Base-by-base conservation (phyloP, 2,797 vertebrate genomes). In the Eidolon dupreanum region DNA sequence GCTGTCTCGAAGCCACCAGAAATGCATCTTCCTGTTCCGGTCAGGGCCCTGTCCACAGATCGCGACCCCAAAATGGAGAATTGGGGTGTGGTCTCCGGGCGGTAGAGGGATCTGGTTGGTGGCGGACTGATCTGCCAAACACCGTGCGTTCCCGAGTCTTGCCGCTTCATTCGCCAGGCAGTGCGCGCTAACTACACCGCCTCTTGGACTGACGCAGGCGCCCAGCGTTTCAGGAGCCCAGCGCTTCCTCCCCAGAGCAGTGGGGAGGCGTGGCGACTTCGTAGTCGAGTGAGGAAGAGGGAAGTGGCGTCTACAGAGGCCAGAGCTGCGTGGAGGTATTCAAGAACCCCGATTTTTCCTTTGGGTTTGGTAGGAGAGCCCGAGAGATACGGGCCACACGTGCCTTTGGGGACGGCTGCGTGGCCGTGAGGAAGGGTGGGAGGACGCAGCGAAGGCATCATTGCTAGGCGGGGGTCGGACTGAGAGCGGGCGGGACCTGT, bases 21-120 rank as follows among this genome's bases (percentile, higher is more conserved):
- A 82, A 19, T 1, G 43, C 33, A 8, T 55, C 22, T 75, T 15
- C 36, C 33, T 63, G 31, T 95, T 95, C 96, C 33, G 92, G 89
- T 41, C 16, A 75, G n/a, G 5, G 46, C 43, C 12, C 1, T 2
- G 17, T 12, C 22, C 41, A 4, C 57, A 43, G 41, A 36, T 22
- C 3, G 4, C 5, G 5, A 88, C 33, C 51, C 38, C 19, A 51
- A 24, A 38, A 70, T 75, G 59, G 59, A 3, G 51, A 3, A 31
- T 24, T 7, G 10, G 49, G 26, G 38, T 20, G 7, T 7, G 1
- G 9, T 38, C 7, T 33, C 6, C 0, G 26, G 43, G 24, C 70
- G 73, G 12, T 41, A 43, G 24, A 36, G 24, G 51, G 11, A 1
- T 10, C 4, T 0, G 15, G 12, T 19, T 0, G 15, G 12, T 19